phyloP scores from a whole-genome alignment of 2,888 invertebrate species.

The Alsophila aescularia region DNA sequence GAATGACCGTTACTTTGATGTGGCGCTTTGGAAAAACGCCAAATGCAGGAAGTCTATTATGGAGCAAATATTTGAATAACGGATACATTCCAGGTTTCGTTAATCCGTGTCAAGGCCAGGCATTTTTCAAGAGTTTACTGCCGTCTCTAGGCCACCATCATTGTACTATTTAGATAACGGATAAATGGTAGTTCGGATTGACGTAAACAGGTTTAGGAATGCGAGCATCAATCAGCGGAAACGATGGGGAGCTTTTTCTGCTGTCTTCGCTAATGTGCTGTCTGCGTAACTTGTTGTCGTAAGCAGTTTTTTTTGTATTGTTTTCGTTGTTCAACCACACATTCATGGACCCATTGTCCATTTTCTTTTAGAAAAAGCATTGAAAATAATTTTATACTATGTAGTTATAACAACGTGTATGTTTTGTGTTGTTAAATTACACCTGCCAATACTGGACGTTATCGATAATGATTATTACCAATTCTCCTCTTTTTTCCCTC shows the following conservation, averaged over 20 bases:
- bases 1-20: conserved; percentile 59
- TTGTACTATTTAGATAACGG: conserved; percentile 59
- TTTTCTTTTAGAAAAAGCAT: no score
- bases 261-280: conserved; percentile 13
- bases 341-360: no score
- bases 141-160: conserved; percentile 58
- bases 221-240: conserved; percentile 21
- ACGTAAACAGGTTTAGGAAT: conserved; percentile 39
- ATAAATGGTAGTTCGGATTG: conserved; percentile 51
- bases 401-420: no score
- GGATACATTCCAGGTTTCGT: conserved; percentile 49
- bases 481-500: no score
- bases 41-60: conserved; percentile 64
- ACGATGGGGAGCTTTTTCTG: conserved; percentile 22
- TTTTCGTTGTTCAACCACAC: no score
- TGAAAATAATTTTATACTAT: no score
- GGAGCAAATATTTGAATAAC: conserved; percentile 52
- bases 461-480: no score
- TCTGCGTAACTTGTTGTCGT: conserved; percentile 7
- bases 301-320: conserved; percentile 4
- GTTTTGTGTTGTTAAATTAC: no score
- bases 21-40: conserved; percentile 61
- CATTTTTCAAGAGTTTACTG: conserved; percentile 59
- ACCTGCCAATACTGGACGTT: no score
- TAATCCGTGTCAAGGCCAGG: conserved; percentile 69